Base-by-base conservation (phyloP, 2,797 vertebrate genomes). In the Mus minutoides region DNA sequence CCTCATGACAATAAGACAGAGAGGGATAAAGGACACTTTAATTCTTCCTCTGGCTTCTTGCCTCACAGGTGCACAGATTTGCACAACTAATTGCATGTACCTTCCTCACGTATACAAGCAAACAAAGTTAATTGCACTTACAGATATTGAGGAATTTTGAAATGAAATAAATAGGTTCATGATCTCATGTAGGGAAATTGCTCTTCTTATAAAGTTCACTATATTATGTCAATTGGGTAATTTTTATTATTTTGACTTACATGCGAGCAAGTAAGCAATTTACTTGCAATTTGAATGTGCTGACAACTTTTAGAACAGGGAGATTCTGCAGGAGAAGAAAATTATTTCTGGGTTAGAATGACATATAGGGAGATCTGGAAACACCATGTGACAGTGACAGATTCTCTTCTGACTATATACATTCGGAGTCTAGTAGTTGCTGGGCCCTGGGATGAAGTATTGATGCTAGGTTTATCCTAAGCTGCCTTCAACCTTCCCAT, bases 61-160 rank as follows among this genome's bases (percentile, higher is more conserved):
- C 9, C 22, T 40, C 17, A 43, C 2, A 0, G 34, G 16, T 8
- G 12, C n/a, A 31, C 11, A 31, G 13, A 73, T n/a, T 75, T 56
- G 10, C 49, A 73, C 1, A 40, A 29, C 49, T n/a, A 29, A 19
- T 49, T 73, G 67, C 49, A 71, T 6, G 8, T n/a, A 40, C 9
- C 24, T 10, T 37, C 22, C 22, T 40, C n/a, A 86, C 4, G 14
- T 29, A 77, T 29, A 17, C 19, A 73, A 40, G 6, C 6, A 54
- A 88, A 54, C 14, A 5, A 60, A 12, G 17, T 34, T 76, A 22
- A 69, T 56, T 69, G 21, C 29, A 54, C 89, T 83, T 29, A 26
- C 84, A 76, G 88, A 62, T 58, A 52, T 6, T 86, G 46, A 29
- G 88, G 73, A 60, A 60, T 85, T 80, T 95, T 94, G 58, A 94